phyloP scores from a whole-genome alignment of 92 coral and sea anemone species.

The Galaxea fascicularis region DNA sequence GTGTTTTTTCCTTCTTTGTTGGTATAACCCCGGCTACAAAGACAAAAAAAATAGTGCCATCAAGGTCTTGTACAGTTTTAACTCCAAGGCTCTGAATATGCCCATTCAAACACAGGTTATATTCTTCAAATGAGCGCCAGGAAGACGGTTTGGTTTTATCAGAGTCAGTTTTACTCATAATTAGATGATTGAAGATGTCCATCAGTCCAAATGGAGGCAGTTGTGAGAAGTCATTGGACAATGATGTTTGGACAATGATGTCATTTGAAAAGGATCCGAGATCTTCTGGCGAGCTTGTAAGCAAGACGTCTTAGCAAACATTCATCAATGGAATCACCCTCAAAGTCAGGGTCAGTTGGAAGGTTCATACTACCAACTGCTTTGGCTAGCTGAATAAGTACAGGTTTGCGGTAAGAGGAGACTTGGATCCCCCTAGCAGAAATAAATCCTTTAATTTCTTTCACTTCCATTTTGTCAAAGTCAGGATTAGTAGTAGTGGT shows the following conservation, averaged over 20 bases:
- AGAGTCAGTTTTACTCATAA: slow-evolving; percentile 76
- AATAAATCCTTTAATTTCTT: slow-evolving; percentile 47
- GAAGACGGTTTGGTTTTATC: slow-evolving; percentile 74
- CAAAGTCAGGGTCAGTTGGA: slow-evolving; percentile 69
- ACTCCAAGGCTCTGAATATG: slow-evolving; percentile 58
- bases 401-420: slow-evolving; percentile 52
- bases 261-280: slow-evolving; percentile 77
- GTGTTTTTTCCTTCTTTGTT: slow-evolving; percentile 76
- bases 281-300: slow-evolving; percentile 60
- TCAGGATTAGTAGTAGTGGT: slow-evolving; percentile 11
- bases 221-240: slow-evolving; percentile 78
- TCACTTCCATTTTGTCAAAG: slow-evolving; percentile 27
- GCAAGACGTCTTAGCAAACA: slow-evolving; percentile 56
- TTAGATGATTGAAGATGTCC: slow-evolving; percentile 79
- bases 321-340: slow-evolving; percentile 50
- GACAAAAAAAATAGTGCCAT: slow-evolving; percentile 63
- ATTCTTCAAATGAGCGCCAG: slow-evolving; percentile 73
- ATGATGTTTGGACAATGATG: no score
- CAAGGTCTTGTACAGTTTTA: slow-evolving; percentile 66
- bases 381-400: slow-evolving; percentile 41
- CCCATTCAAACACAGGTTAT: slow-evolving; percentile 68
- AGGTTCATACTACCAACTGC: slow-evolving; percentile 43
- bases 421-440: slow-evolving; percentile 49
- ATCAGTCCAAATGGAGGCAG: slow-evolving; percentile 83
- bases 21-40: slow-evolving; percentile 77